These are phyloP conservation scores for Peromyscus eremicus DNA, from an alignment of 2,797 vertebrate species.

Conservation along the genomic window DNA sequence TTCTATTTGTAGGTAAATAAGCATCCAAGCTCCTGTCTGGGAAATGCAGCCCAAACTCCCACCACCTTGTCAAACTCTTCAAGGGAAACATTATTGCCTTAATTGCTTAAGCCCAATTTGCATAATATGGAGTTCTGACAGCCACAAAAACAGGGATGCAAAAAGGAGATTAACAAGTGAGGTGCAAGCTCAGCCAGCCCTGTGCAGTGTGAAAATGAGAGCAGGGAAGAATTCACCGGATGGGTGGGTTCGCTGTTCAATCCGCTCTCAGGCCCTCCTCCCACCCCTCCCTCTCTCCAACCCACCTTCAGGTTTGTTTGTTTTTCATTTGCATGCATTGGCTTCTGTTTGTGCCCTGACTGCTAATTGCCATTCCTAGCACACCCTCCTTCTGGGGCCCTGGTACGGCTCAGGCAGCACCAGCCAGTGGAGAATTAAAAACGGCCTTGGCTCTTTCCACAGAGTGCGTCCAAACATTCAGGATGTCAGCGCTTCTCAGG, in stretches of 20 bases:
- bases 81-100: slow-evolving; percentile 90
- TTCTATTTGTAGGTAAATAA: slow-evolving; percentile 86
- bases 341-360: slow-evolving; percentile 71
- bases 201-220: slow-evolving; percentile 80
- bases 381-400: slow-evolving; percentile 53
- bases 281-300: slow-evolving; percentile 49
- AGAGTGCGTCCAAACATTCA: slow-evolving; percentile 26
- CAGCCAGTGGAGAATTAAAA: slow-evolving; percentile 65
- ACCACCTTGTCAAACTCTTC: slow-evolving; percentile 90
- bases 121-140: slow-evolving; percentile 89
- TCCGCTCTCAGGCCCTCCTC: slow-evolving; percentile 62
- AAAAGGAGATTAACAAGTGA: slow-evolving; percentile 88
- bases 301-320: slow-evolving; percentile 72
- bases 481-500: not conserved
- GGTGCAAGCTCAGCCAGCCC: slow-evolving; percentile 83
- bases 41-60: slow-evolving; percentile 86
- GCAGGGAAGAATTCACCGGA: slow-evolving; percentile 81
- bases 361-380: slow-evolving; percentile 79
- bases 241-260: slow-evolving; percentile 74
- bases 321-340: slow-evolving; percentile 74
- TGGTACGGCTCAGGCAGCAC: slow-evolving; percentile 20
- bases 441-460: slow-evolving; percentile 59
- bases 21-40: slow-evolving; percentile 84
- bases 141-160: slow-evolving; percentile 89
- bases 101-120: slow-evolving; percentile 90